These are phyloP conservation scores for Clarias macrocephalus DNA, from an alignment of 2,113 vertebrate genomes.

Conservation along the genomic window DNA sequence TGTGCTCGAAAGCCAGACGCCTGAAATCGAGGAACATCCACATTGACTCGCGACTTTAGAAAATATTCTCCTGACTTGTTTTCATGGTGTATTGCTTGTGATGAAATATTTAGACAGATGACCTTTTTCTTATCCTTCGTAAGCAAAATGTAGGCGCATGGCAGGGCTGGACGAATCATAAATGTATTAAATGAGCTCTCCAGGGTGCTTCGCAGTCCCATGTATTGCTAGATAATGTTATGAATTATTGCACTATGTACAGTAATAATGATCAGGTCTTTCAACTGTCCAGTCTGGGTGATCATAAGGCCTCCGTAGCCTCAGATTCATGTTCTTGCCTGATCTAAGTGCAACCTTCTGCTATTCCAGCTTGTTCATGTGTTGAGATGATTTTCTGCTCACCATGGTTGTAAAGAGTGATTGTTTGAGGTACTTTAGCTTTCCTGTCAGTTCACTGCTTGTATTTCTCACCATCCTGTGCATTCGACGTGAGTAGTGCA, in stretches of 20 bases:
- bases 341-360: neutral
- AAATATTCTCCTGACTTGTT: neutral
- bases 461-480: neutral
- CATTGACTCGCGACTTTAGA: neutral
- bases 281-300: neutral
- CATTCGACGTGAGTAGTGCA: too few relatives aligned
- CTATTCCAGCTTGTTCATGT: neutral
- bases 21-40: neutral
- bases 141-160: neutral
- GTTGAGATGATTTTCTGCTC: neutral
- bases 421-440: neutral
- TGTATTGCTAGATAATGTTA: too few relatives aligned
- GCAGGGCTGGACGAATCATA: neutral
- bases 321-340: neutral
- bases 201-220: neutral
- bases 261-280: neutral
- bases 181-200: neutral
- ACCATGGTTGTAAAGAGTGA: neutral
- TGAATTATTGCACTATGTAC: too few relatives aligned
- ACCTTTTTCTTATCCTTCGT: neutral
- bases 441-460: neutral
- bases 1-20: constrained; percentile 14
- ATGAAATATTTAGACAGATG: neutral
- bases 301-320: neutral
- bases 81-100: neutral